Percentiles rank a stretch among this genome's conserved stretches.
phyloP scores from a whole-genome alignment of 1,140 invertebrate species.

The Notospermus geniculatus region DNA sequence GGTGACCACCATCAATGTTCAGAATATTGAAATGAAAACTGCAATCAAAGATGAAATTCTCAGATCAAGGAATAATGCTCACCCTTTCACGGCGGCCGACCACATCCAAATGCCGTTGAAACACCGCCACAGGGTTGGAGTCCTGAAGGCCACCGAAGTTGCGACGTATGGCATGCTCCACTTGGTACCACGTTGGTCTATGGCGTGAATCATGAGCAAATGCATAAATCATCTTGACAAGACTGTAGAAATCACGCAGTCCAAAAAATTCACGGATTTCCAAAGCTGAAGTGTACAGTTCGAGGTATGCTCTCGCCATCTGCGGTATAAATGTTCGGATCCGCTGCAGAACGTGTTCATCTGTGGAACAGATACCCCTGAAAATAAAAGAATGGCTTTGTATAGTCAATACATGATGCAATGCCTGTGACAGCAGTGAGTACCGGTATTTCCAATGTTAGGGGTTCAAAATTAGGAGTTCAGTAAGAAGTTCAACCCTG shows the following conservation, averaged over 20 bases:
- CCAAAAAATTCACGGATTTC: conserved; percentile 50
- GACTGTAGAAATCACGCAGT: conserved; percentile 51
- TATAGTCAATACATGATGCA: background rate
- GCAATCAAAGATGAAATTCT: too few species aligned
- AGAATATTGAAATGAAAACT: too few species aligned
- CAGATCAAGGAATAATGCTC: background rate
- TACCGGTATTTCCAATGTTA: too few species aligned
- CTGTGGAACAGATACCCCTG: conserved; percentile 41
- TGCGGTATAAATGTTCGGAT: conserved; percentile 28
- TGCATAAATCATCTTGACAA: conserved; percentile 45
- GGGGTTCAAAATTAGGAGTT: too few species aligned
- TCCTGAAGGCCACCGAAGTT: conserved; percentile 46
- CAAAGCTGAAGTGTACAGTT: conserved; percentile 30
- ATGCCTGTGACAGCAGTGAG: too few species aligned
- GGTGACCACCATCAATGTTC: too few species aligned
- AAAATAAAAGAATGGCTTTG: background rate
- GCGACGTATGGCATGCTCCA: conserved; percentile 37
- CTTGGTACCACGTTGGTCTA: conserved; percentile 29
- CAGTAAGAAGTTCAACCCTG: too few species aligned
- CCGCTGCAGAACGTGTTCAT: conserved; percentile 17
- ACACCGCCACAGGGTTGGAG: conserved; percentile 34
- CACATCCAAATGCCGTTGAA: conserved; percentile 24
- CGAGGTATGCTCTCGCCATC: conserved; percentile 37
- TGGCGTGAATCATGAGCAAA: conserved; percentile 27
- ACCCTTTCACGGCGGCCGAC: conserved; percentile 20